Evolutionary conservation across 1,140 invertebrate species (phyloP), one percentile per base, ranked within the genome.

Genomic region (Goniozus legneri): DNA sequence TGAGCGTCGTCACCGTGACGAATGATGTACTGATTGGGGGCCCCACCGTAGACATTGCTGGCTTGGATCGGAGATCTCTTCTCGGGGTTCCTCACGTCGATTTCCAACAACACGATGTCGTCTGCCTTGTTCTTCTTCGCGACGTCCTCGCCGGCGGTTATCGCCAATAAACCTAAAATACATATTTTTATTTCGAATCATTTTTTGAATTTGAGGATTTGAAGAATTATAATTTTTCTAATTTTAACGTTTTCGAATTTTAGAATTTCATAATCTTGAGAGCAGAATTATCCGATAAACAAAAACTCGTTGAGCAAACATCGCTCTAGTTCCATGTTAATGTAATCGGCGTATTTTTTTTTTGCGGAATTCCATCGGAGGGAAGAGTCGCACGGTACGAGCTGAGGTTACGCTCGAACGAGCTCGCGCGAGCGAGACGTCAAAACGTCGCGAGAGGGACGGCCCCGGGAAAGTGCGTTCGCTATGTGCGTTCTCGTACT

Each of bases 61-160:
- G 66, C 60, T 40, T 65, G 47, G 21, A 75, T 42, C 30, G 74
- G 74, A 27, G 73, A 75, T 42, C 74, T 66, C 43, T 76, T 76
- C 31, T 57, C 59, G 44, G 66, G 71, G 50, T 72, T 70, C 56
- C 73, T 75, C 32, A 75, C 62, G 52, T 75, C 68, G 48, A 75
- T 71, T 58, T 75, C 71, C 22, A 75, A 48, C 42, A 75, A 45
- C 18, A 75, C 59, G 45, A 75, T 60, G 47, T 73, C 69, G 35
- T 70, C 65, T 16, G 62, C 45, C 54, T 52, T 50, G 15, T 58
- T 35, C 44, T 67, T 67, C 14, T 62, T 52, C 12, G 43, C 60
- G 43, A 61, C 58, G 58, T 71, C 61, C 44, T 71, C 65, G 8
- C 50, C 65, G 15, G 52, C 61, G 54, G 65, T 67, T 59, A 69